Conservation (phyloP, 2,113 vertebrate species). For the Laticauda laticaudata region DNA sequence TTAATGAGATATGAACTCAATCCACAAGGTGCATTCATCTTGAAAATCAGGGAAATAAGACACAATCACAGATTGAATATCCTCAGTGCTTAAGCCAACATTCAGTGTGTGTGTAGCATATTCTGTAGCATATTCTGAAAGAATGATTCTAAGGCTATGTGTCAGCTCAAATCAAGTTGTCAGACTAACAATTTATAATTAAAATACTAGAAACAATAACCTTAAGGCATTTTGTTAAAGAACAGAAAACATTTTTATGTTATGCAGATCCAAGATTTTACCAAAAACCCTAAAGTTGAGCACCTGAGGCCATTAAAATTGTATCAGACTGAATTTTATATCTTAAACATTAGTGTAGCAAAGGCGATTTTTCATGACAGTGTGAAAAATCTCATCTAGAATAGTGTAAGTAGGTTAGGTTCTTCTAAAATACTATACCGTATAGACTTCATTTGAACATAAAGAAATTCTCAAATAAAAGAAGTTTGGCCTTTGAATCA, state of each 20-base stretch:
- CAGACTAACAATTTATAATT: background rate
- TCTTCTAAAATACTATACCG: background rate
- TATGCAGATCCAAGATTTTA: slow-evolving; percentile 13
- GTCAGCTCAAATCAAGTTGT: background rate
- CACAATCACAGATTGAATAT: background rate
- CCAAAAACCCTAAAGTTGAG: background rate
- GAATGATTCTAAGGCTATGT: background rate
- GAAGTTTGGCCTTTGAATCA: background rate
- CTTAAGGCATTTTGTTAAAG: background rate
- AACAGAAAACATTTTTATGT: background rate
- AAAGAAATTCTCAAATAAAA: background rate
- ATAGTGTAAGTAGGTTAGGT: background rate
- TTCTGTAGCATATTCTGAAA: background rate
- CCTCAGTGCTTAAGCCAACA: background rate
- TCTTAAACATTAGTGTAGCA: background rate
- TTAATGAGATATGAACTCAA: background rate
- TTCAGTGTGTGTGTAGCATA: background rate
- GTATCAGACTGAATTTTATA: background rate
- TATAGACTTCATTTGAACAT: background rate
- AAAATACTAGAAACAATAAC: background rate
- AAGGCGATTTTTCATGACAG: background rate
- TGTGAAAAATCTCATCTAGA: background rate
- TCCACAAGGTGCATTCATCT: background rate
- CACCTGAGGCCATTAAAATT: background rate
- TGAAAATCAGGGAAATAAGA: background rate